A percentile compares a stretch with the other conserved stretches of the same genome.
These are phyloP conservation scores for Umimayanthus chanpuru DNA, from an alignment of 92 coral and sea anemone genomes.

Conservation along the genomic window DNA sequence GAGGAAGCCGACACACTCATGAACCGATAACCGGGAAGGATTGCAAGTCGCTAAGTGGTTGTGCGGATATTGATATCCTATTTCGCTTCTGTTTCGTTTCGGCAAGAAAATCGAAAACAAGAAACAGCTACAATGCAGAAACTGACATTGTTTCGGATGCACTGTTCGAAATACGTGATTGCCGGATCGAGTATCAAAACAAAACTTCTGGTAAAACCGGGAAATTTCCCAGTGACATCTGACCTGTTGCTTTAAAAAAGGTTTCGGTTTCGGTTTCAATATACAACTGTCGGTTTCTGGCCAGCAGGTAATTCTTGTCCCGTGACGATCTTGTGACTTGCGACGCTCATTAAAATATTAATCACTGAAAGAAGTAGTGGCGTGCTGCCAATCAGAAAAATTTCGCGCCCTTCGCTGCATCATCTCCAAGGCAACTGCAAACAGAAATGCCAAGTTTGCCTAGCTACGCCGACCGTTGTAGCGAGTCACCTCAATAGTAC, in stretches of 20 bases:
- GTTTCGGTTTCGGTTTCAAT: constrained; percentile 33
- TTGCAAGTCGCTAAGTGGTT: no score
- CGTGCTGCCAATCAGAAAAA: constrained; percentile 18
- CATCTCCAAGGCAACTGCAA: constrained; percentile 29
- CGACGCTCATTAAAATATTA: constrained; percentile 62
- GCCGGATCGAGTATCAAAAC: constrained; percentile 20
- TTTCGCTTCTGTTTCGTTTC: constrained; percentile 11
- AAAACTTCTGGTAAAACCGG: neutral
- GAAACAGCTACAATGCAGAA: neutral
- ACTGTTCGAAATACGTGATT: neutral
- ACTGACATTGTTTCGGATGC: neutral
- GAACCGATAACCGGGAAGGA: neutral
- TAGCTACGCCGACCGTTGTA: neutral
- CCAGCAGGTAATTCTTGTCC: constrained; percentile 40
- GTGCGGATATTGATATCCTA: neutral
- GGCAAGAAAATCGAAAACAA: neutral
- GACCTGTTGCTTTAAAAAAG: neutral
- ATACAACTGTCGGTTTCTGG: neutral
- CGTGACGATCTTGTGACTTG: constrained; percentile 82
- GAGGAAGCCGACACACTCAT: neutral
- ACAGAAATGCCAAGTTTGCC: neutral
- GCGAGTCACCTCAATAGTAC: neutral
- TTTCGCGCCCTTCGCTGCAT: constrained; percentile 3
- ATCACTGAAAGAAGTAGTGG: constrained; percentile 55
- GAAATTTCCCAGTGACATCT: neutral